Evolutionary conservation across 2,113 vertebrate genomes (phyloP), one percentile per base, ranked within the genome.

Genomic region (Otus sunia): DNA sequence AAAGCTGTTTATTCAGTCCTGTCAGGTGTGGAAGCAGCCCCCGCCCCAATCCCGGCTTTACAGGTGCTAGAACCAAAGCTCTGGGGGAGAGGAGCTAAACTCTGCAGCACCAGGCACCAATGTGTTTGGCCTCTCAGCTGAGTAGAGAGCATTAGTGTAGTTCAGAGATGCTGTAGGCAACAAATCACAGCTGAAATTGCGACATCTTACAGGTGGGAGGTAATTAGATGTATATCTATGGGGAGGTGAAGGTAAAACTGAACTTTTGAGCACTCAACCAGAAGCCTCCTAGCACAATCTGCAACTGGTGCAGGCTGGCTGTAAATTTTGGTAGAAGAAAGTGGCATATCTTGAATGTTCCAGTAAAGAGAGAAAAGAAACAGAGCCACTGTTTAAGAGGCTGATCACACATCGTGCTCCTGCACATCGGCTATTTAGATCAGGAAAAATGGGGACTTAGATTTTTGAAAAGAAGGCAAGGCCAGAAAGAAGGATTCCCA

Each of bases 211-310:
- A 14, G 5, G 29, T 29, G 37, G 47, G 71, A 67, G 25, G 27
- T 16, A 43, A 5, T 5, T 29, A 62, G 43, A 15, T 29, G 20
- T 9, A 0, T 17, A 3, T 9, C 34, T 29, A 4, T 4, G 1
- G 27, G 29, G 22, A 47, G 29, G 17, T 21, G 27, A 69, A 39
- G 67, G 62, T 12, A 26, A 82, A 67, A 6, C 13, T 5, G 37
- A 39, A 50, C 10, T 69, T 69, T 9, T 16, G 36, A 62, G 60
- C 20, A 77, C 43, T 60, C 53, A 27, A 5, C 14, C 13, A 49
- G 41, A n/a, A 85, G 18, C 39, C 23, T 73, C 30, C 27, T 37
- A 15, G 0, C 11, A 37, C 10, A 9, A 10, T 5, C 37, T 80
- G 37, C 62, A 60, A 15, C 27, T 30, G 15, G 29, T 13, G 39